Conservation (phyloP, 2,888 invertebrate species). For the Pollenia amentaria region DNA sequence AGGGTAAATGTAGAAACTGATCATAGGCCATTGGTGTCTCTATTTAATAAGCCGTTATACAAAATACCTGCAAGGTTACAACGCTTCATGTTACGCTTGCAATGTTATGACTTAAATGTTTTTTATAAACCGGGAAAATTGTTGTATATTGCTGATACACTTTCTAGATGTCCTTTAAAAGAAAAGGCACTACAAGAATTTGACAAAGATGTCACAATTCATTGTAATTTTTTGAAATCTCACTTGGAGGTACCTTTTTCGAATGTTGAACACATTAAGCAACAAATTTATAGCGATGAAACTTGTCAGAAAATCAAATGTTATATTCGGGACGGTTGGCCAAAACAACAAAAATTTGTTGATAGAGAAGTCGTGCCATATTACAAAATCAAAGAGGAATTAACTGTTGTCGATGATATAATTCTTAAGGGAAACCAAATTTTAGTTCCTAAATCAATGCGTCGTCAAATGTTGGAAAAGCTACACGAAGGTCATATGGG, state of each 20-base stretch:
- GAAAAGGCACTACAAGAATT: slow-evolving; percentile 52
- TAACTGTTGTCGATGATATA: slow-evolving; percentile 45
- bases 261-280: no score
- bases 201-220: slow-evolving; percentile 64
- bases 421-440: slow-evolving; percentile 57
- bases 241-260: no score
- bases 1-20: no score
- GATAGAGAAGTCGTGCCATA: slow-evolving; percentile 36
- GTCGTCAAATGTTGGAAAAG: slow-evolving; percentile 29
- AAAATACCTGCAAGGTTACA: slow-evolving; percentile 68
- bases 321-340: slow-evolving; percentile 68
- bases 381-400: slow-evolving; percentile 53
- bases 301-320: slow-evolving; percentile 49
- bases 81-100: slow-evolving; percentile 64
- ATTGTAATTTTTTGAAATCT: no score
- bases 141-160: slow-evolving; percentile 82
- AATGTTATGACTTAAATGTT: slow-evolving; percentile 66
- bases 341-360: slow-evolving; percentile 60
- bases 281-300: slow-evolving; percentile 12
- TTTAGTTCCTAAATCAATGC: slow-evolving; percentile 50
- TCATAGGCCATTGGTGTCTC: slow-evolving; percentile 58
- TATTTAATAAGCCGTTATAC: slow-evolving; percentile 64
- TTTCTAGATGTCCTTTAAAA: slow-evolving; percentile 83
- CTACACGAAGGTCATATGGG: slow-evolving; percentile 31
- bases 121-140: slow-evolving; percentile 69